These are phyloP conservation scores for Brachynemurus nebulosus DNA, from an alignment of 2,888 invertebrate species.

Conservation along the genomic window DNA sequence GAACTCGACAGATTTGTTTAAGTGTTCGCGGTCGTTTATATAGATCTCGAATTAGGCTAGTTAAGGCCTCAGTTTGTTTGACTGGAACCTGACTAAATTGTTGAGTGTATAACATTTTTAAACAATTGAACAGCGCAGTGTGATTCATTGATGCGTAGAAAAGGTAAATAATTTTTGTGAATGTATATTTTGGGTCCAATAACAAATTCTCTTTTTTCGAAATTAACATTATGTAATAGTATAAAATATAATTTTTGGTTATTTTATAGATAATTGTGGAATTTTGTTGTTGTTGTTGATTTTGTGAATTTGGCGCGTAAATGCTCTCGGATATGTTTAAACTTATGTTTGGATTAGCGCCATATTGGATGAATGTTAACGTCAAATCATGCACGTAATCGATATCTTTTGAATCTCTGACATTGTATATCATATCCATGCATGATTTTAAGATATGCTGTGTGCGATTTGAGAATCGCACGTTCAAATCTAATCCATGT, in stretches of 20 bases:
- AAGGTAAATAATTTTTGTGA: conserved; percentile 48
- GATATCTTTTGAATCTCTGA: conserved; percentile 50
- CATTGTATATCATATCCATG: conserved; percentile 54
- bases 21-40: conserved; percentile 51
- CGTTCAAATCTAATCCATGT: conserved; percentile 53
- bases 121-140: conserved; percentile 49
- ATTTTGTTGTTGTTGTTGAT: conserved; percentile 15
- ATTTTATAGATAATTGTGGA: conserved; percentile 36
- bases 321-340: conserved; percentile 35
- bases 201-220: conserved; percentile 50
- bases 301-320: conserved; percentile 27
- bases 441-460: conserved; percentile 57
- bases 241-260: conserved; percentile 46
- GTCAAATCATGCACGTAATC: conserved; percentile 55
- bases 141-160: conserved; percentile 56
- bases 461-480: conserved; percentile 41
- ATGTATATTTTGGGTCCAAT: conserved; percentile 45
- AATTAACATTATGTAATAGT: conserved; percentile 56
- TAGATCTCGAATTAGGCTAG: conserved; percentile 45
- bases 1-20: conserved; percentile 56
- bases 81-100: conserved; percentile 47
- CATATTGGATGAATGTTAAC: conserved; percentile 55
- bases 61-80: conserved; percentile 46
- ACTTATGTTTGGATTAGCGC: conserved; percentile 56
- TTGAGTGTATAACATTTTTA: conserved; percentile 50